phyloP scores from a whole-genome alignment of 2,888 invertebrate genomes.

The Halictus quadricinctus region DNA sequence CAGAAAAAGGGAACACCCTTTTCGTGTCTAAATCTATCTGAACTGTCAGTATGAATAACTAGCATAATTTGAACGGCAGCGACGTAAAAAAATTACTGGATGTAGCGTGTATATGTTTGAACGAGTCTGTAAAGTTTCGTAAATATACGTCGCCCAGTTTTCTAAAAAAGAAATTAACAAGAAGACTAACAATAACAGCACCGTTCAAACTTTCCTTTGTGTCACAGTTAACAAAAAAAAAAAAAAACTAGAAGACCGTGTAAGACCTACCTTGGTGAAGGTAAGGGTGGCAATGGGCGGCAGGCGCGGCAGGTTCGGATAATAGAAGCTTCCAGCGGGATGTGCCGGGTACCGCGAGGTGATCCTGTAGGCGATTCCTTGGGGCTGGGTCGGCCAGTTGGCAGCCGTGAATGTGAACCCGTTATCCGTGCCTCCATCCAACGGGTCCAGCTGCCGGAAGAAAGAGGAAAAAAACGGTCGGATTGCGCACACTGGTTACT shows the following conservation, averaged over 20 bases:
- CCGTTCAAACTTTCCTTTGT: too few species aligned
- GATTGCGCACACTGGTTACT: neutral
- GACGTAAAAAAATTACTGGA: too few species aligned
- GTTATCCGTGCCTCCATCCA: slow-evolving; percentile 97
- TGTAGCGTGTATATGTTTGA: too few species aligned
- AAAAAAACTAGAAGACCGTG: neutral
- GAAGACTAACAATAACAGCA: too few species aligned
- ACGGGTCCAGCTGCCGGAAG: slow-evolving; percentile 88
- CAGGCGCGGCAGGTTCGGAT: slow-evolving; percentile 93
- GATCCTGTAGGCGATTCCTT: slow-evolving; percentile 93
- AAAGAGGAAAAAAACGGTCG: slow-evolving; percentile 13
- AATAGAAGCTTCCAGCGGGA: slow-evolving; percentile 97
- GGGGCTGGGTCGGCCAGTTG: slow-evolving; percentile 96
- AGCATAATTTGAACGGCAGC: too few species aligned
- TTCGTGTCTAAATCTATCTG: too few species aligned
- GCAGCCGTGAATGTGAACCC: slow-evolving; percentile 98
- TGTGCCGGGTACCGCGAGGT: slow-evolving; percentile 95
- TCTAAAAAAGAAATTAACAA: too few species aligned
- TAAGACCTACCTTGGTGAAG: slow-evolving; percentile 90
- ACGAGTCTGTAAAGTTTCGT: too few species aligned
- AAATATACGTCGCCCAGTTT: too few species aligned
- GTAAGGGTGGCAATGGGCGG: slow-evolving; percentile 96
- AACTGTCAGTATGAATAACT: too few species aligned
- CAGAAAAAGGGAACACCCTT: too few species aligned
- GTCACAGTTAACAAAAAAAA: too few species aligned